Percentiles rank a stretch among this genome's conserved stretches.
phyloP scores from a whole-genome alignment of 2,888 invertebrate species.

The Scelioninae gen. 1 region DNA sequence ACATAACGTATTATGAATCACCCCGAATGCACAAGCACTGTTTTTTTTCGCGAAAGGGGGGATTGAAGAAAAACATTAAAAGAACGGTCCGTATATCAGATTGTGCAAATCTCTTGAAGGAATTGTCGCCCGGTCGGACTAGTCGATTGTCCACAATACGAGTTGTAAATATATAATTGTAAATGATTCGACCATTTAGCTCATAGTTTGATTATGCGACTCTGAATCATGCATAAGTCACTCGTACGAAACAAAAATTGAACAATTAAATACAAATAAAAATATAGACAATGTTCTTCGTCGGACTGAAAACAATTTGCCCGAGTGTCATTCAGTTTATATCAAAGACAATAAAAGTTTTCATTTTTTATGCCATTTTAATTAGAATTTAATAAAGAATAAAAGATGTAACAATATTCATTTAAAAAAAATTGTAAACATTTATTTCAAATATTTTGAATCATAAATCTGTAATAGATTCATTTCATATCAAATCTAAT shows the following conservation, averaged over 20 bases:
- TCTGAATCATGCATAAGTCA: constrained; percentile 67
- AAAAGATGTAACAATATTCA: not conserved
- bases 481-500: too few relatives aligned
- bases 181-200: constrained; percentile 61
- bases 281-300: constrained; percentile 52
- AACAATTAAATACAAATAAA: constrained; percentile 21
- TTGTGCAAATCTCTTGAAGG: constrained; percentile 65
- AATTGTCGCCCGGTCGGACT: constrained; percentile 62
- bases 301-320: constrained; percentile 36
- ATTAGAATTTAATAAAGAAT: not conserved
- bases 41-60: constrained; percentile 18
- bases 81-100: constrained; percentile 63
- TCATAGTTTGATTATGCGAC: constrained; percentile 61
- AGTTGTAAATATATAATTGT: constrained; percentile 70
- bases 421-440: too few relatives aligned
- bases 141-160: constrained; percentile 45
- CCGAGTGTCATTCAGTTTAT: constrained; percentile 36
- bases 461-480: too few relatives aligned
- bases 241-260: constrained; percentile 47
- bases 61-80: constrained; percentile 35
- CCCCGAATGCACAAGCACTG: constrained; percentile 37
- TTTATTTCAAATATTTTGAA: too few relatives aligned
- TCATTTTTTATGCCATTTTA: not conserved
- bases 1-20: constrained; percentile 39
- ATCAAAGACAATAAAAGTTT: constrained; percentile 59